A percentile compares a stretch with the other conserved stretches of the same genome.
These are phyloP conservation scores for Magallana nippona DNA, from an alignment of 2,888 invertebrate species.

Conservation along the genomic window DNA sequence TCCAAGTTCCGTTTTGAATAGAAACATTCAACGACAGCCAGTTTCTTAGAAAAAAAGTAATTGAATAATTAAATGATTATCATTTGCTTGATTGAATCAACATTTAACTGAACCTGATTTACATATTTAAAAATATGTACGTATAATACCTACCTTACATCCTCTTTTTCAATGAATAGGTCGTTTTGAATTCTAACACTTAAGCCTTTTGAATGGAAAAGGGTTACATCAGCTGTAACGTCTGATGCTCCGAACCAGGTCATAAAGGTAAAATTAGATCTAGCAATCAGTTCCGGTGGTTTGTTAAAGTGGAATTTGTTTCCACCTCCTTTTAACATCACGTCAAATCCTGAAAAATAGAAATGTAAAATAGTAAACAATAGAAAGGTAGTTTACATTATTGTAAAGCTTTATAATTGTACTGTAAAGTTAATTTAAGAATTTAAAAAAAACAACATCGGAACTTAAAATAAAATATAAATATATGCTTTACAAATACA, in stretches of 20 bases:
- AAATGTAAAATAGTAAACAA: neutral
- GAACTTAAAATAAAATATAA: too few species aligned
- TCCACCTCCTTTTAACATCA: neutral
- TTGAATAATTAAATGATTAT: too few species aligned
- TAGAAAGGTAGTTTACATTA: too few species aligned
- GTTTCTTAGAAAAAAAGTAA: constrained; percentile 11
- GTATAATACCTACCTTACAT: neutral
- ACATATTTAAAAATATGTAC: too few species aligned
- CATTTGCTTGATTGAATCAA: too few species aligned
- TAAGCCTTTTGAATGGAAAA: neutral
- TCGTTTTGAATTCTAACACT: neutral
- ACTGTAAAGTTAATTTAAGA: neutral
- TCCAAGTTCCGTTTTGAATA: constrained; percentile 22
- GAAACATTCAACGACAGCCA: neutral
- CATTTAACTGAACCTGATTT: too few species aligned
- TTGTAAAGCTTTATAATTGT: neutral
- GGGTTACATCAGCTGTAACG: neutral
- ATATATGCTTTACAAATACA: too few species aligned
- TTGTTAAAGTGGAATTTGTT: neutral
- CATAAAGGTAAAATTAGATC: neutral
- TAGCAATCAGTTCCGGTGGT: neutral
- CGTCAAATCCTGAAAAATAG: neutral
- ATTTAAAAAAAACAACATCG: too few species aligned
- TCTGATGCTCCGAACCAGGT: neutral
- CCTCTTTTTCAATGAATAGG: neutral